Percentiles rank a stretch among this genome's conserved stretches.
These are phyloP conservation scores for Drosophila tristis DNA, from an alignment of 1,140 invertebrate genomes.

Conservation along the genomic window DNA sequence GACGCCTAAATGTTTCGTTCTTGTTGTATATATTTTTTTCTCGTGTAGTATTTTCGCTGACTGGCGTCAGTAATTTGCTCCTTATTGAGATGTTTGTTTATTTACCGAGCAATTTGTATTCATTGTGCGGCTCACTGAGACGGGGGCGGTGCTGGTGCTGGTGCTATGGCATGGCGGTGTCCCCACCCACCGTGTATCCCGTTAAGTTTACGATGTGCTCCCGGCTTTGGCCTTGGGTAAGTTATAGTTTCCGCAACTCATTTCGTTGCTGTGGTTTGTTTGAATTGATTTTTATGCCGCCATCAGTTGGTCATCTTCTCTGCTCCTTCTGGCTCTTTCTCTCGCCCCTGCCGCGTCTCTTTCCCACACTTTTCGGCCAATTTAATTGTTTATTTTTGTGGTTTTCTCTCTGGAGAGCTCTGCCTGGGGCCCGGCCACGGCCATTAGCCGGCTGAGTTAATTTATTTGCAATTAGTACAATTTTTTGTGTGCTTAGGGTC, in stretches of 20 bases:
- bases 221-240: constrained; percentile 55
- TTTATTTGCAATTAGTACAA: constrained; percentile 79
- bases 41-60: constrained; percentile 63
- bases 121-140: constrained; percentile 65
- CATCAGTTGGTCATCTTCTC: constrained; percentile 39
- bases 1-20: no score
- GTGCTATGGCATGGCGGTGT: background rate
- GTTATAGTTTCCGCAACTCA: constrained; percentile 83
- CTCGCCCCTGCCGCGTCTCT: constrained; percentile 11
- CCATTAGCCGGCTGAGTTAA: constrained; percentile 62
- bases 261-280: constrained; percentile 69
- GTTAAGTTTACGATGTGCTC: constrained; percentile 56
- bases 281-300: constrained; percentile 78
- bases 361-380: constrained; percentile 36
- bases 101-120: constrained; percentile 83
- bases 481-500: constrained; percentile 11
- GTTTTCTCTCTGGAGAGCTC: constrained; percentile 38
- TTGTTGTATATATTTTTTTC: background rate
- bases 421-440: constrained; percentile 4
- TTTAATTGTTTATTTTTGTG: constrained; percentile 74
- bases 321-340: constrained; percentile 5
- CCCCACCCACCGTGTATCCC: constrained; percentile 14
- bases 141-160: background rate
- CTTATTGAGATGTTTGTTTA: constrained; percentile 83
- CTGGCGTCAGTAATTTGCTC: constrained; percentile 81